Evolutionary conservation across 2,113 vertebrate genomes (phyloP), one percentile per base, ranked within the genome.

Genomic region (Festucalex cinctus): DNA sequence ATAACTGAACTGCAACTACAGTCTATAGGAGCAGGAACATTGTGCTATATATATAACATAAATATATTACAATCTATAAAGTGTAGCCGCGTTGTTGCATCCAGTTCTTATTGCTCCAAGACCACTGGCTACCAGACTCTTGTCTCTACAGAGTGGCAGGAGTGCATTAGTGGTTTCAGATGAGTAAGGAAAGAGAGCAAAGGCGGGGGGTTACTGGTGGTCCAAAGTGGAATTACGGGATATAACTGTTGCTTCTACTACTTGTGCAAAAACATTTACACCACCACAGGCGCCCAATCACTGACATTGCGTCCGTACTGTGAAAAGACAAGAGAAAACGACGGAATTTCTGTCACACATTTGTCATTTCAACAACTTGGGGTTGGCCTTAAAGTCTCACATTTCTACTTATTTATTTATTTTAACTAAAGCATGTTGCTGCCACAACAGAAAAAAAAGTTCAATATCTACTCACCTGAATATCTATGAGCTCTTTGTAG

Each of bases 401-500:
- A 41, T 41, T 41, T n/a, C n/a, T n/a, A n/a, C 13, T 3, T 3
- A 41, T 41, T 41, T 41, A 12, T 41, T 41, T 41, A n/a, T 41
- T 41, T 41, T 13, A 9, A 39, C 9, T 12, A 41, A 41, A 41
- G 39, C 39, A 41, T 41, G 12, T 41, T 41, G 2, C 39, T 41
- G 39, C 39, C 39, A 41, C 39, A 41, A 9, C 12, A 3, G 39
- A 12, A 9, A 39, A 39, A 39, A 39, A 10, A 39, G 10, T 12
- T 41, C 39, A 41, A 41, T 41, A 3, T 41, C 37, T 12, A 62
- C 74, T 62, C 46, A 95, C 95, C 94, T 97, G 95, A 66, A 97
- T 95, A 13, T 94, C 93, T 41, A 88, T 92, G 28, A 97, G 89
- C 66, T 94, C 93, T 77, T 93, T 93, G 72, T 91, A 53, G 88